A percentile compares a stretch with the other conserved stretches of the same genome.
phyloP scores from a whole-genome alignment of 64 coral and sea anemone genomes.

The Cladopsammia gracilis region DNA sequence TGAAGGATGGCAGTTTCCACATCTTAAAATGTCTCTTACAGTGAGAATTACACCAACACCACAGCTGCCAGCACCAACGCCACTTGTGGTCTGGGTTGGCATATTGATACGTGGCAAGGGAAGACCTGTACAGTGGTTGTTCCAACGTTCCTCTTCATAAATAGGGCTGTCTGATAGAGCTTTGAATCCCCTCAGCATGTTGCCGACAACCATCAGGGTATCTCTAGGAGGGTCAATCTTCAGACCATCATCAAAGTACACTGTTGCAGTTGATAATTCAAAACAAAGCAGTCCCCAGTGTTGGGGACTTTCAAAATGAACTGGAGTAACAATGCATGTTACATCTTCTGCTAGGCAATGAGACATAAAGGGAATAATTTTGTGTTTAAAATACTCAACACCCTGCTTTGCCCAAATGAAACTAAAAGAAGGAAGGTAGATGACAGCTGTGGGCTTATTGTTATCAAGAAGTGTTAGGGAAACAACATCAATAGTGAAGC shows the following conservation, averaged over 20 bases:
- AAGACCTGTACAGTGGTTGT: background rate
- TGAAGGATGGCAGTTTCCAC: background rate
- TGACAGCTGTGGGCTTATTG: background rate
- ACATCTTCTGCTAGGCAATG: background rate
- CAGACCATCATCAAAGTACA: constrained; percentile 22
- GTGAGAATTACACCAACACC: constrained; percentile 12
- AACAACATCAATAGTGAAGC: constrained; percentile 27
- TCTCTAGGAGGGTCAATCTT: background rate
- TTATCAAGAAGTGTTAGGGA: background rate
- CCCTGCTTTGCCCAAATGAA: constrained; percentile 24
- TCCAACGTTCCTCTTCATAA: background rate
- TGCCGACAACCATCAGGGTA: background rate
- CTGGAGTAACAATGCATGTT: background rate
- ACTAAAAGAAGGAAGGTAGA: constrained; percentile 5
- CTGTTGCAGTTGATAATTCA: background rate
- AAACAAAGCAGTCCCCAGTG: constrained; percentile 33
- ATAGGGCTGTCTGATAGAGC: background rate
- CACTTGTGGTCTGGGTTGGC: background rate
- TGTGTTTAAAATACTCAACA: background rate
- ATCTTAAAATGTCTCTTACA: background rate
- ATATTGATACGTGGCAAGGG: constrained; percentile 19
- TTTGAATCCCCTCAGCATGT: background rate
- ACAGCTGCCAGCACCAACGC: too few species aligned
- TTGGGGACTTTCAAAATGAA: too few species aligned
- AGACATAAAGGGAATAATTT: too few species aligned